These are phyloP conservation scores for Capreolus pygargus DNA, from an alignment of 2,113 vertebrate species.

Conservation along the genomic window DNA sequence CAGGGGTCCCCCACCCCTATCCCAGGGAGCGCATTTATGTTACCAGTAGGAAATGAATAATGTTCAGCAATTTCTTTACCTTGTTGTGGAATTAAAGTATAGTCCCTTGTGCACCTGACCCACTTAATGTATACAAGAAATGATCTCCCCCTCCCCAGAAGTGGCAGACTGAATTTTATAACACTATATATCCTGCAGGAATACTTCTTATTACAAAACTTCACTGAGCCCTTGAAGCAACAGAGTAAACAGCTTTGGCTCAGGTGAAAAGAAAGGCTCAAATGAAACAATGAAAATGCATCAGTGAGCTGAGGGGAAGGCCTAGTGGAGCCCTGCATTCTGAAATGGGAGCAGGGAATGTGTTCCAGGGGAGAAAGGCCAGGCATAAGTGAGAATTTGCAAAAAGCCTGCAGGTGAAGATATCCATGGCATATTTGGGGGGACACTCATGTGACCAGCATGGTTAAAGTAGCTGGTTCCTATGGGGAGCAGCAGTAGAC, in stretches of 20 bases:
- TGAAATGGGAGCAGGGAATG: neutral
- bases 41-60: slow-evolving; percentile 31
- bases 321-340: neutral
- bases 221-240: neutral
- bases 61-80: slow-evolving; percentile 40
- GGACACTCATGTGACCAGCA: neutral
- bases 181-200: slow-evolving; percentile 53
- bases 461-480: neutral
- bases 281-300: neutral
- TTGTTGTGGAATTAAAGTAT: neutral
- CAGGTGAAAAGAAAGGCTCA: slow-evolving; percentile 35
- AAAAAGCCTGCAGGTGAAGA: neutral
- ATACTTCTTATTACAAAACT: slow-evolving; percentile 38
- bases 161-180: slow-evolving; percentile 28
- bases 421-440: neutral
- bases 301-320: neutral
- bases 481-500: neutral
- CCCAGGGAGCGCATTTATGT: slow-evolving; percentile 35
- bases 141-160: neutral
- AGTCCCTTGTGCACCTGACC: neutral
- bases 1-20: neutral
- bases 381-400: neutral
- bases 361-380: neutral
- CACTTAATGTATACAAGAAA: slow-evolving; percentile 43
- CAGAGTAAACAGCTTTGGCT: slow-evolving; percentile 31